Conservation (phyloP, 2,113 vertebrate genomes). For the Tinamus guttatus region DNA sequence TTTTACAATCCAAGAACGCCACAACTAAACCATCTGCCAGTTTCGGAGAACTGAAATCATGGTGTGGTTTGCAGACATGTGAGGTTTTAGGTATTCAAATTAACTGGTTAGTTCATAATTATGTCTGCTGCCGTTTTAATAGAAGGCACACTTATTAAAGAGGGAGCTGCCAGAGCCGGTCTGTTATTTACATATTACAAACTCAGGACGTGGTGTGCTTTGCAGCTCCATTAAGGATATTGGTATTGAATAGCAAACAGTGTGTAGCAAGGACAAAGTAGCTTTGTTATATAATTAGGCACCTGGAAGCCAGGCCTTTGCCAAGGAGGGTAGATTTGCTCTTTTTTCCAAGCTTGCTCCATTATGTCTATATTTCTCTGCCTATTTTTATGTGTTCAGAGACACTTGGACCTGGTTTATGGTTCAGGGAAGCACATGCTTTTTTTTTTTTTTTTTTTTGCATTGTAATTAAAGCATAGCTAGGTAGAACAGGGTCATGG, state of each 20-base stretch:
- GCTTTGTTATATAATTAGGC: slow-evolving; percentile 15
- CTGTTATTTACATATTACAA: background rate
- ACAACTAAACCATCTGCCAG: accelerated
- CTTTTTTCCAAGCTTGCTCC: background rate
- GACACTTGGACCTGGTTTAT: background rate
- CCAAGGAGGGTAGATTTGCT: background rate
- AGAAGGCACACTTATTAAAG: background rate
- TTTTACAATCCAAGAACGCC: background rate
- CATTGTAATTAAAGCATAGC: background rate
- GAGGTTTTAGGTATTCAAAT: background rate
- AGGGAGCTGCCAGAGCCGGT: background rate
- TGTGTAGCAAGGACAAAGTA: slow-evolving; percentile 6
- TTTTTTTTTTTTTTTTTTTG: background rate
- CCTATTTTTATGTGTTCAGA: background rate
- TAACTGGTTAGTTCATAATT: no score
- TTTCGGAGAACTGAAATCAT: accelerated
- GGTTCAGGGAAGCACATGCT: background rate
- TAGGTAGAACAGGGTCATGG: background rate
- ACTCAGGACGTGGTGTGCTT: background rate
- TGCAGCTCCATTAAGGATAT: background rate
- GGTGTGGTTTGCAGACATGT: background rate
- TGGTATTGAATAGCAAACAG: slow-evolving; percentile 33
- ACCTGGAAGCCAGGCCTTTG: background rate
- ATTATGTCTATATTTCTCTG: background rate
- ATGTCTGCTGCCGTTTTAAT: background rate